Conservation (phyloP, 2,113 vertebrate species). For the Antennarius striatus region DNA sequence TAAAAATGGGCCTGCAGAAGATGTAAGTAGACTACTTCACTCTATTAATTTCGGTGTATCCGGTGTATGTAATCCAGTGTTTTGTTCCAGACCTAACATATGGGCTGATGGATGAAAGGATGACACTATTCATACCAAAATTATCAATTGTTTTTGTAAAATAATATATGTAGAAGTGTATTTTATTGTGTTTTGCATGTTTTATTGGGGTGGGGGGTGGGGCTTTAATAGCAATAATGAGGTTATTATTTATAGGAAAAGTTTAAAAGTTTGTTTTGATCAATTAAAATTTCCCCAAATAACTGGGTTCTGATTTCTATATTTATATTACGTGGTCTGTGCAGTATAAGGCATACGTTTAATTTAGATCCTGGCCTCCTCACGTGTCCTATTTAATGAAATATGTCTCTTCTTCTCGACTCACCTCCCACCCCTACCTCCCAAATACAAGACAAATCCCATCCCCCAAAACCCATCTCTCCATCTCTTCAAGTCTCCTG, state of each 20-base stretch:
- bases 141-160: too few relatives aligned
- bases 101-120: too few relatives aligned
- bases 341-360: slow-evolving; percentile 1
- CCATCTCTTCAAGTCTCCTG: slow-evolving; percentile 36
- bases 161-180: not conserved
- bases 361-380: not conserved
- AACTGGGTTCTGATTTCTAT: not conserved
- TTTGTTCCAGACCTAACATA: slow-evolving; percentile 8
- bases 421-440: not conserved
- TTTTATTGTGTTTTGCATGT: not conserved
- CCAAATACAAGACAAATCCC: slow-evolving; percentile 7
- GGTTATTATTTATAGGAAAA: not conserved
- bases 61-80: not conserved
- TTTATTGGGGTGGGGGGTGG: too few relatives aligned
- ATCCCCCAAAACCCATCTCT: slow-evolving; percentile 33
- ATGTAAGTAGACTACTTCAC: too few relatives aligned
- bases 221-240: too few relatives aligned
- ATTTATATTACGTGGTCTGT: not conserved
- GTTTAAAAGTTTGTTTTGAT: slow-evolving; percentile 5
- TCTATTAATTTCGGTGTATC: not conserved
- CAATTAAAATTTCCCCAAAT: not conserved
- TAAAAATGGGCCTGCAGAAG: slow-evolving; percentile 82
- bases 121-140: too few relatives aligned
- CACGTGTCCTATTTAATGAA: slow-evolving; percentile 12
- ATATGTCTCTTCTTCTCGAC: slow-evolving; percentile 1